Evolutionary conservation across 2,888 invertebrate genomes (phyloP), one percentile per base, ranked within the genome.

Genomic region (Eupithecia tripunctaria): DNA sequence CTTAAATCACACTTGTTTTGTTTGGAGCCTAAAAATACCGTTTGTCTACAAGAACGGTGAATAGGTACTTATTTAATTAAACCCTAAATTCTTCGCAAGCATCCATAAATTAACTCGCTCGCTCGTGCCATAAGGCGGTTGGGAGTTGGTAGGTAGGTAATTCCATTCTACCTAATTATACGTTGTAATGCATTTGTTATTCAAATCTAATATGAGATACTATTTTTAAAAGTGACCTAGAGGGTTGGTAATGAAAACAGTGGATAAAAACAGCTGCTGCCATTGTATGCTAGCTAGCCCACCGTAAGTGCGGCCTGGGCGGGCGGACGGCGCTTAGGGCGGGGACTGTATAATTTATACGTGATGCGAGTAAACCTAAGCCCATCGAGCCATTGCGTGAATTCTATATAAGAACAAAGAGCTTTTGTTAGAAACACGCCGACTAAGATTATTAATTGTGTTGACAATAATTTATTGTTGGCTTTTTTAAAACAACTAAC

Each of bases 351-450:
- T 88, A 86, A 87, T 86, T 88, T 87, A 87, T 84, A 81, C 66
- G 69, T 66, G 68, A 76, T 71, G 79, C 78, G 78, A 80, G 80
- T 79, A 78, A 80, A 80, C 78, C 79, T 80, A 74, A 82, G 79
- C 82, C 81, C 82, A 88, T 79, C 80, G 73, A 82, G 78, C 81
- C 81, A 82, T 88, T 88, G 88, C 88, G 88, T 89, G 88, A 84
- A 64, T 64, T 64, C 38, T 64, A 64, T 36, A 68, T 73, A 78
- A 71, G 85, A 88, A 89, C 88, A 89, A 89, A 89, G 87, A 86
- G 79, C 79, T 82, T 82, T 82, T 78, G 80, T 76, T 78, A 75
- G 76, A 78, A 79, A 78, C 77, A 76, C 78, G 75, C 73, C 72
- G 68, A 73, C 73, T 71, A 69, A 71, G 66, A 71, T 73, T 75